Evolutionary conservation across 2,113 vertebrate species (phyloP).

Genomic region (Nesogale talazaci): DNA sequence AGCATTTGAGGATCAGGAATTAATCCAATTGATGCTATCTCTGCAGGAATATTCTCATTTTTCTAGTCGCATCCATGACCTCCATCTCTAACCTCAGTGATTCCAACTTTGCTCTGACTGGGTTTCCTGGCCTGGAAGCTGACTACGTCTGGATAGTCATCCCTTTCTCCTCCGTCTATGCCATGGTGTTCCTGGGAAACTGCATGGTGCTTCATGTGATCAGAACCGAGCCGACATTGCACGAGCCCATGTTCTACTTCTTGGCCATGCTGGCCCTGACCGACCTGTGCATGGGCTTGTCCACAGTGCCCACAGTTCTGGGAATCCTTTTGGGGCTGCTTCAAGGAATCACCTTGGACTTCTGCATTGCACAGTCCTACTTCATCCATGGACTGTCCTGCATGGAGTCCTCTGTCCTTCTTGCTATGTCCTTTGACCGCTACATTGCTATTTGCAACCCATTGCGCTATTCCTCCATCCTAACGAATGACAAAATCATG

Average conservation of each 20-base stretch:
- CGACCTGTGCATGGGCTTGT: not conserved
- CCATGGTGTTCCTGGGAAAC: slow-evolving; percentile 61
- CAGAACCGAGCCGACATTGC: slow-evolving; percentile 62
- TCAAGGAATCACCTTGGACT: slow-evolving; percentile 34
- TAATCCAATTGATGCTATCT: not conserved
- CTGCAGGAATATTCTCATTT: not conserved
- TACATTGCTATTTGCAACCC: slow-evolving; percentile 67
- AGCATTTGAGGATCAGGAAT: not conserved
- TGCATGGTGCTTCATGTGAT: slow-evolving; percentile 67
- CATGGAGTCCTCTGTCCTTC: slow-evolving; percentile 40
- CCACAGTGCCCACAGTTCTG: not conserved
- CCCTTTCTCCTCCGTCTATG: slow-evolving; percentile 32
- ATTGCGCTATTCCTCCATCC: slow-evolving; percentile 55
- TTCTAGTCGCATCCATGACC: not conserved
- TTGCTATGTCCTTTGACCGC: slow-evolving; percentile 60
- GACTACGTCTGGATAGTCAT: not conserved
- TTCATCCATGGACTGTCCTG: slow-evolving; percentile 9
- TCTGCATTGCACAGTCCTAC: slow-evolving; percentile 63
- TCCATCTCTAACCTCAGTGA: not conserved
- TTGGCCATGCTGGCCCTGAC: not conserved
- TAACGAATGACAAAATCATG: slow-evolving; percentile 42
- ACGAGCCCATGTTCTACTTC: slow-evolving; percentile 76
- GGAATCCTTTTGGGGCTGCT: slow-evolving; percentile 27
- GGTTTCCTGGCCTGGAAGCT: not conserved
- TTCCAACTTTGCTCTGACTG: not conserved